Percentiles rank a stretch among this genome's conserved stretches.
Conservation (phyloP, 2,113 vertebrate genomes). For the Cyanoramphus novaezelandiae region DNA sequence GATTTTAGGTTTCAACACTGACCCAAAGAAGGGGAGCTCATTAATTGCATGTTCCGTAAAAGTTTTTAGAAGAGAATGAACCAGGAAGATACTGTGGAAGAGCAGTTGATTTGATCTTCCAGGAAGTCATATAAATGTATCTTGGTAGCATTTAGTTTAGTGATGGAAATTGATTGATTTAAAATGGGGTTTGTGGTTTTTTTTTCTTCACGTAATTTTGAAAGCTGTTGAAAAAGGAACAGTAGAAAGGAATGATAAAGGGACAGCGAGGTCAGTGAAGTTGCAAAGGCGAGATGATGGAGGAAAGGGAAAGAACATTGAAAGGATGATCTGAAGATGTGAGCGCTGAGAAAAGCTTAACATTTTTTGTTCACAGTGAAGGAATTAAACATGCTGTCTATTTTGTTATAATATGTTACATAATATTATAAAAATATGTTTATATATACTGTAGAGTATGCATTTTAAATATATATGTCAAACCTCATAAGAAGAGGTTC, state of each 20-base stretch:
- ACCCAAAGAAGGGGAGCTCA: neutral
- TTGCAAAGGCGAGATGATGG: neutral
- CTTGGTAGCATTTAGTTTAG: neutral
- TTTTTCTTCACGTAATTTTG: neutral
- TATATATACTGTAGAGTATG: neutral
- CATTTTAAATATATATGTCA: neutral
- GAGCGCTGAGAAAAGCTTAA: neutral
- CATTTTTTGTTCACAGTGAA: neutral
- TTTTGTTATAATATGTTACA: neutral
- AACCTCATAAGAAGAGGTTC: neutral
- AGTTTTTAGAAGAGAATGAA: neutral
- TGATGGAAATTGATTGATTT: neutral
- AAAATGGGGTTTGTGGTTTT: neutral
- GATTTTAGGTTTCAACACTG: neutral
- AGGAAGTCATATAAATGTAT: neutral
- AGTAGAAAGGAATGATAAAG: neutral
- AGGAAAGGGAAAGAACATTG: neutral
- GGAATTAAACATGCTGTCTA: neutral
- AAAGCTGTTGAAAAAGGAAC: neutral
- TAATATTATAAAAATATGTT: neutral
- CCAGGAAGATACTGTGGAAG: neutral
- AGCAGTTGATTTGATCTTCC: neutral
- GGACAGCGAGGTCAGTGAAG: neutral
- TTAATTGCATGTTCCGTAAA: neutral
- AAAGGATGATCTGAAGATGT: neutral